These are phyloP conservation scores for Tortrix viridana DNA, from an alignment of 2,888 invertebrate genomes.

Conservation along the genomic window DNA sequence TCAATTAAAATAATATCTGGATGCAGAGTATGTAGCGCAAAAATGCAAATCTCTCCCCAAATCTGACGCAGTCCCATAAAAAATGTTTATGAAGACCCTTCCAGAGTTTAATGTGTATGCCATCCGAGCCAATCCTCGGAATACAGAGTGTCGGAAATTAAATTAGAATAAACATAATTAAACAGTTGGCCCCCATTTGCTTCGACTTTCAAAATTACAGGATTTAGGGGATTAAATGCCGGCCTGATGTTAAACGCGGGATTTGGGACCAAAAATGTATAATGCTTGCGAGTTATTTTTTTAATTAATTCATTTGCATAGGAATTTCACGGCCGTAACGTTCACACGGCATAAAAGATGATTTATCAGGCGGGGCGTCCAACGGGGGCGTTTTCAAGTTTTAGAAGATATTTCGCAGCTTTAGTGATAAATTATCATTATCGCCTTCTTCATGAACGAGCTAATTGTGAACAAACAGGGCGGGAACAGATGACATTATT, in stretches of 20 bases:
- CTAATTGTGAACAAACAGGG: slow-evolving; percentile 27
- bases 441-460: slow-evolving; percentile 16
- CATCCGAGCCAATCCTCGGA: slow-evolving; percentile 48
- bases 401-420: not conserved
- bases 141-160: slow-evolving; percentile 65
- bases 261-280: slow-evolving; percentile 56
- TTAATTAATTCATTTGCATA: slow-evolving; percentile 65
- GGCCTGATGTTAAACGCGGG: slow-evolving; percentile 60
- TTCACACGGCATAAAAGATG: slow-evolving; percentile 37
- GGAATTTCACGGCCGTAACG: slow-evolving; percentile 49
- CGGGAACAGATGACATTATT: slow-evolving; percentile 6
- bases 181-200: slow-evolving; percentile 65
- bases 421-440: slow-evolving; percentile 29
- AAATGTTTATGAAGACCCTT: slow-evolving; percentile 33
- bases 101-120: slow-evolving; percentile 33
- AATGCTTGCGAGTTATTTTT: slow-evolving; percentile 51
- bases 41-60: slow-evolving; percentile 15
- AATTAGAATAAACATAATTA: slow-evolving; percentile 77
- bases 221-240: slow-evolving; percentile 62
- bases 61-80: slow-evolving; percentile 26
- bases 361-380: slow-evolving; percentile 14
- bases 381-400: not conserved
- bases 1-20: not conserved
- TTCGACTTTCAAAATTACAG: slow-evolving; percentile 67
- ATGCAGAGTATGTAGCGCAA: not conserved